Evolutionary conservation across 2,797 vertebrate genomes (phyloP), one percentile per base, ranked within the genome.

Genomic region (Phrynocephalus guinanensis): DNA sequence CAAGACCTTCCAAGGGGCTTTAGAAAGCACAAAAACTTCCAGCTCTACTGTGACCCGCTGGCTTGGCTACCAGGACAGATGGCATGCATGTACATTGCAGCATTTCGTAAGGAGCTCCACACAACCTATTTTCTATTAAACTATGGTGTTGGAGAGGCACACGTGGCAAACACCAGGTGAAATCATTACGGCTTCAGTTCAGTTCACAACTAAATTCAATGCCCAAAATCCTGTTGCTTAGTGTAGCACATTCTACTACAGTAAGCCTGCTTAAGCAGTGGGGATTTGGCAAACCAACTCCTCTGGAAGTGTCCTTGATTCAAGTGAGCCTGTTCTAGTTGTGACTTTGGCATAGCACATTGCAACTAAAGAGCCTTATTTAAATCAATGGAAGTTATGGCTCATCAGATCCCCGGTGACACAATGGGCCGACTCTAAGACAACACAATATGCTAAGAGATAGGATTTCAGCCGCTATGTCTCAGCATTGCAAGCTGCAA

Each of bases 31-130:
- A 84, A 13, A 80, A 84, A 79, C 20, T 0, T 44, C 6, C 76
- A 68, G 56, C 28, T 72, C 38, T 50, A 18, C 1, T 78, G 18
- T 38, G 44, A 0, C 0, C 4, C 2, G 30, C 48, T 8, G 2
- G 0, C 66, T 88, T 8, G 15, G 77, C 86, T 92, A 90, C 86
- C 11, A 0, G 72, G 77, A 70, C 5, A 76, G 56, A 79, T 20
- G 0, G 26, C 52, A 6, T 16, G 16, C 52, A 6, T 16, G 20
- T 60, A 63, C 82, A 52, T 71, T 79, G 18, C 48, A 68, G 76
- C 6, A 44, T n/a, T 48, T 0, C 22, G 0, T 77, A 86, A 75
- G 28, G 72, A 81, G 16, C n/a, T 67, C 30, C 56, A 44, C 44
- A 52, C 26, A 78, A 56, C 10, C 5, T 56, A 78, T 16, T 52